Base-by-base conservation (phyloP, 2,113 vertebrate species). In the Pristiophorus japonicus region DNA sequence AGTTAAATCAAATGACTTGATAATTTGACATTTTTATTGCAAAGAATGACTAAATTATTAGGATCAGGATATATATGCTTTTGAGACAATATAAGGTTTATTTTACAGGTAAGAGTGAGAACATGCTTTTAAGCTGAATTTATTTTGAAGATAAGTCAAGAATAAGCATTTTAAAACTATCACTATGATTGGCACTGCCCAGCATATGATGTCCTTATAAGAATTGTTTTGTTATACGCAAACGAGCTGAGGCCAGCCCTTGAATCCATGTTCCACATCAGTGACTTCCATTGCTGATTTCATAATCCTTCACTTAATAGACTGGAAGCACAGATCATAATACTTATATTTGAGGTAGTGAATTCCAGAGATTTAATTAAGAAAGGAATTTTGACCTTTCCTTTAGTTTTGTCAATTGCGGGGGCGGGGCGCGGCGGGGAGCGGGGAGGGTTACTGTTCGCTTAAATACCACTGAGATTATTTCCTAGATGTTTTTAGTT, bases 301-400 rank as follows among this genome's bases (percentile, higher is more conserved):
- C 34, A 92, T 92, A 92, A 92, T 65, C 55, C 16, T 1, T 38
- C 34, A 10, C 20, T 92, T 92, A 92, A 63, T 65, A 24, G n/a
- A 24, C 18, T 63, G 42, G 59, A 92, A 65, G 20, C 62, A 92
- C 62, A 65, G 34, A 92, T 65, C 27, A 65, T 1, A 65, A 92
- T 42, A 63, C n/a, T 91, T 91, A 38, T 22, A 65, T n/a, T 27
- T 11, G 27, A 65, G 11, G 62, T 22, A 65, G 18, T 65, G 47
- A 65, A 42, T 65, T 65, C 55, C n/a, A 42, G n/a, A 59, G 11
- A 55, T 92, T 92, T 92, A 92, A 92, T 92, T 65, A 42, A 65
- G 63, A 92, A 92, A 11, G 62, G 90, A 65, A 65, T 92, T 38
- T 92, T 92, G 90, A 65, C 90, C 90, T 63, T 92, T 92, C 18